Conservation (phyloP, 2,797 vertebrate genomes). For the Neosilurus hyrtlii region DNA sequence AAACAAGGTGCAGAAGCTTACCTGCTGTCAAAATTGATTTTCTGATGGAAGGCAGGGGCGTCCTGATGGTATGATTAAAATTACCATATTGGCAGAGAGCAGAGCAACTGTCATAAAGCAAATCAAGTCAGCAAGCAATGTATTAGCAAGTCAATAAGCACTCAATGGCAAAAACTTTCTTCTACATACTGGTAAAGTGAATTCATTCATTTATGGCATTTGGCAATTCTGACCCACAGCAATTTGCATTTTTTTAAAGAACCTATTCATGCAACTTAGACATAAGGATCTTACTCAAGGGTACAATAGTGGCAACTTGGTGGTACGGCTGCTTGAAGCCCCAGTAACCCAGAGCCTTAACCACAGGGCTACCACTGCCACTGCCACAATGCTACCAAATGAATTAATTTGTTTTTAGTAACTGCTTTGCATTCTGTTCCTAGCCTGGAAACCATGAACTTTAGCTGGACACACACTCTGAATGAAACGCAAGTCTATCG, state of each 20-base stretch:
- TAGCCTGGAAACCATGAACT: neutral
- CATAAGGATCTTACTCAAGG: too few species aligned
- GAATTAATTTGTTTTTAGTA: too few species aligned
- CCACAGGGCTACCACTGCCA: too few species aligned
- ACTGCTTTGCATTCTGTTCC: neutral
- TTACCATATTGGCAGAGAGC: neutral
- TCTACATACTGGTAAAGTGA: neutral
- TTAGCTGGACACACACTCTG: neutral
- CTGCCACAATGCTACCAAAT: too few species aligned
- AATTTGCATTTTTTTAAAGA: too few species aligned
- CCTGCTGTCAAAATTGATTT: slow-evolving; percentile 4
- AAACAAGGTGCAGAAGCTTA: neutral
- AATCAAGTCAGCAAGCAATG: neutral
- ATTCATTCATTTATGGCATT: neutral
- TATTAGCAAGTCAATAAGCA: neutral
- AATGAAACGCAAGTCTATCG: neutral
- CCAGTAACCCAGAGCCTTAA: too few species aligned
- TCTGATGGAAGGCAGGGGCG: neutral
- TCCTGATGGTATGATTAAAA: neutral
- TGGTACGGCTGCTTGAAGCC: too few species aligned
- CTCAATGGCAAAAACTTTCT: neutral
- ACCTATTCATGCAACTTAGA: too few species aligned
- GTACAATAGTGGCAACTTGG: too few species aligned
- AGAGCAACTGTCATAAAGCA: neutral
- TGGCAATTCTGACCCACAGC: too few species aligned